Percentiles rank a stretch among this genome's conserved stretches.
Evolutionary conservation across 2,797 vertebrate species (phyloP).

Genomic region (Lagorchestes hirsutus): DNA sequence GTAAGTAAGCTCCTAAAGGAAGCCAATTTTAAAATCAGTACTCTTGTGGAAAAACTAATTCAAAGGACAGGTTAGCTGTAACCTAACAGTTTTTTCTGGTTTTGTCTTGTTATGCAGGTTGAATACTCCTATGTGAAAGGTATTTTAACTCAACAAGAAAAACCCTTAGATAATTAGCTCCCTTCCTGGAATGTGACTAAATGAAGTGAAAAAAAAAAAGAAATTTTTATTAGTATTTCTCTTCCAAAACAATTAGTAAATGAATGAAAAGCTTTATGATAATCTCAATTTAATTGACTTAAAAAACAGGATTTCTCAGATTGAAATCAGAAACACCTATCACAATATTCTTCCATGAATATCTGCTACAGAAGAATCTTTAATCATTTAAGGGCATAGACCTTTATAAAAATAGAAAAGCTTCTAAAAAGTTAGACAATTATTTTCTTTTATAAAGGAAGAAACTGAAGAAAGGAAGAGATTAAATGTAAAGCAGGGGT

Average conservation of each 20-base stretch:
- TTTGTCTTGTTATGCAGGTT: neutral
- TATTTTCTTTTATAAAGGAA: neutral
- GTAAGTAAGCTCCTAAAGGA: slow-evolving; percentile 10
- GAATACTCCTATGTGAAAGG: slow-evolving; percentile 30
- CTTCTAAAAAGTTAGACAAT: slow-evolving; percentile 2
- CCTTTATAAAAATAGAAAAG: slow-evolving; percentile 48
- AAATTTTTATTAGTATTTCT: slow-evolving; percentile 39
- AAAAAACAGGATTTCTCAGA: neutral
- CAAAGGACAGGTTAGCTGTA: slow-evolving; percentile 5
- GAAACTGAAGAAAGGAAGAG: slow-evolving; percentile 4
- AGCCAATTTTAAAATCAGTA: slow-evolving; percentile 20
- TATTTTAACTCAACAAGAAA: slow-evolving; percentile 40
- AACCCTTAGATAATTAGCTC: slow-evolving; percentile 41
- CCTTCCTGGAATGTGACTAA: slow-evolving; percentile 22
- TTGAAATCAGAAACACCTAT: slow-evolving; percentile 32
- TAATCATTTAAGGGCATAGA: slow-evolving; percentile 38
- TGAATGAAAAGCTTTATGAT: slow-evolving; percentile 31
- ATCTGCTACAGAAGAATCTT: slow-evolving; percentile 52
- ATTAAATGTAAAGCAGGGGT: slow-evolving; percentile 20
- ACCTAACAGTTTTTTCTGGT: slow-evolving; percentile 32
- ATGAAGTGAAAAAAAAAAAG: neutral
- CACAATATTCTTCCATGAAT: neutral
- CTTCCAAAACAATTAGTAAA: slow-evolving; percentile 27
- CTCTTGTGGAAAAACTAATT: slow-evolving; percentile 30
- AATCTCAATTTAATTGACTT: slow-evolving; percentile 55